phyloP scores from a whole-genome alignment of 2,797 vertebrate genomes.

The Tokudaia muenninki region DNA sequence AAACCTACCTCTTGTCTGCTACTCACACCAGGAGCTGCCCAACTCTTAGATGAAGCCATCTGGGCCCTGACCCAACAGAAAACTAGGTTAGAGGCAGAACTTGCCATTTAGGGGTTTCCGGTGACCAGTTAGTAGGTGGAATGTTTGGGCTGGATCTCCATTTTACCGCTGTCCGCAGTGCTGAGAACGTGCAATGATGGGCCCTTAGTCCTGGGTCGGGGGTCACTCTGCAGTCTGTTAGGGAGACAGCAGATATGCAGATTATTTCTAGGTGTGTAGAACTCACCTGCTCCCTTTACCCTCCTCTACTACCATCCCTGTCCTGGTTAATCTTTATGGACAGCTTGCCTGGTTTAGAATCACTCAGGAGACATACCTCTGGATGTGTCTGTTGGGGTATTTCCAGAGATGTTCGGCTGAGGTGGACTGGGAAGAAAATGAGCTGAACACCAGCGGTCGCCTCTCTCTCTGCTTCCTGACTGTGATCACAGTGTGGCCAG shows the following conservation, averaged over 20 bases:
- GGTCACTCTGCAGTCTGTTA: not conserved
- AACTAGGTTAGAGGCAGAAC: not conserved
- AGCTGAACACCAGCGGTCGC: not conserved
- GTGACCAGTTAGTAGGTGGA: not conserved
- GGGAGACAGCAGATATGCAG: too few relatives aligned
- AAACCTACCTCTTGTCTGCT: not conserved
- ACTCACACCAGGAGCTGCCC: not conserved
- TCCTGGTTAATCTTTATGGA: not conserved
- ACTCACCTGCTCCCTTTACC: not conserved
- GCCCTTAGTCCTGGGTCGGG: not conserved
- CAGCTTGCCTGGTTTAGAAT: not conserved
- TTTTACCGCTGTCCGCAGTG: not conserved
- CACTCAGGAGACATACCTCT: not conserved
- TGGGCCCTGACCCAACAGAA: not conserved
- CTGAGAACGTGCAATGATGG: not conserved
- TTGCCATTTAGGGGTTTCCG: not conserved
- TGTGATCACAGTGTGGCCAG: not conserved
- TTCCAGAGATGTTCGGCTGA: not conserved
- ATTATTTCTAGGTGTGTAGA: too few relatives aligned
- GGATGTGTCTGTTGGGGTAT: not conserved
- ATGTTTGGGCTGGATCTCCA: not conserved
- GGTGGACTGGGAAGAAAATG: not conserved
- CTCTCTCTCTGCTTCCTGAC: not conserved
- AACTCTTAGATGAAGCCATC: not conserved
- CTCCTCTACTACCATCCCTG: not conserved